Percentiles rank a stretch among this genome's conserved stretches.
These are phyloP conservation scores for Menidia beryllina DNA, from an alignment of 2,113 vertebrate genomes.

Conservation along the genomic window DNA sequence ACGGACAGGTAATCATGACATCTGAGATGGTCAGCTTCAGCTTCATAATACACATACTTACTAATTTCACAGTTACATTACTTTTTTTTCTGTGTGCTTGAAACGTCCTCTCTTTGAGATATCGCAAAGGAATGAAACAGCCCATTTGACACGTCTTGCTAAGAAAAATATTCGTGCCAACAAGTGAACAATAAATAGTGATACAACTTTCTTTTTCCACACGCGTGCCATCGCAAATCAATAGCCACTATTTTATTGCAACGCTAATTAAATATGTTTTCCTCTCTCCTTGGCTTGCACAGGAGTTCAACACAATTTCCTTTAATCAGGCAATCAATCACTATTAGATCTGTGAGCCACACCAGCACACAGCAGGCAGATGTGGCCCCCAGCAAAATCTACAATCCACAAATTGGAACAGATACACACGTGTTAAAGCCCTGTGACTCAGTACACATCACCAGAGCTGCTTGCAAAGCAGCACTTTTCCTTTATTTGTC, in stretches of 20 bases:
- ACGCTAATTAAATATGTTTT: slow-evolving; percentile 59
- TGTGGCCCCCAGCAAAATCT: slow-evolving; percentile 62
- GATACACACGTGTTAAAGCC: slow-evolving; percentile 53
- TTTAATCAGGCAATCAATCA: slow-evolving; percentile 76
- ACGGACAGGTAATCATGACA: slow-evolving; percentile 5
- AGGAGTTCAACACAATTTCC: slow-evolving; percentile 70
- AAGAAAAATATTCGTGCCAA: slow-evolving; percentile 6
- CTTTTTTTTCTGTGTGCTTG: neutral
- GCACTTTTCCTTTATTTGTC: slow-evolving; percentile 58
- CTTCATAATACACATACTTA: neutral
- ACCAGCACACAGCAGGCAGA: slow-evolving; percentile 65
- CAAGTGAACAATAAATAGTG: slow-evolving; percentile 37
- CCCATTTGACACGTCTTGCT: neutral
- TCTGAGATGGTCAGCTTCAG: neutral
- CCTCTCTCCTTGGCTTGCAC: slow-evolving; percentile 59
- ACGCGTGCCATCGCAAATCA: slow-evolving; percentile 55
- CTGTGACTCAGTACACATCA: slow-evolving; percentile 52
- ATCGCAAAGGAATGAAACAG: neutral
- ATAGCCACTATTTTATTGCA: slow-evolving; percentile 62
- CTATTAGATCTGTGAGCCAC: slow-evolving; percentile 67
- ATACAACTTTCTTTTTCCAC: slow-evolving; percentile 32
- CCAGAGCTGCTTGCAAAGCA: slow-evolving; percentile 55
- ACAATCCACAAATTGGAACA: slow-evolving; percentile 68
- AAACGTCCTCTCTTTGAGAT: neutral
- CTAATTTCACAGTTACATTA: neutral